These are phyloP conservation scores for Brachionus manjavacas DNA, from an alignment of 1,140 invertebrate genomes.

Conservation along the genomic window DNA sequence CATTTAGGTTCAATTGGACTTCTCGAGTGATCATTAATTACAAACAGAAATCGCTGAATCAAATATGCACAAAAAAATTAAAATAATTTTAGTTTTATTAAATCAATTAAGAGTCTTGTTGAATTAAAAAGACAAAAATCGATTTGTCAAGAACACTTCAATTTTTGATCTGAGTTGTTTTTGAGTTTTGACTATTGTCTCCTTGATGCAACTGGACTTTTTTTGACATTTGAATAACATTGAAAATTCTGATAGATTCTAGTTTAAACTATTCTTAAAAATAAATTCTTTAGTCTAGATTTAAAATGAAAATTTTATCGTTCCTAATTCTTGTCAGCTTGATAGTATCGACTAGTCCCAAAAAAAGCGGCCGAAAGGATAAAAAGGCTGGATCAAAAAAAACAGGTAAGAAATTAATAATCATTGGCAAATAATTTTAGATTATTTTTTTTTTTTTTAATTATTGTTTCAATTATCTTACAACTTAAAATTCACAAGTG, in stretches of 20 bases:
- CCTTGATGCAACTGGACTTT: not conserved
- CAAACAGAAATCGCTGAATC: not conserved
- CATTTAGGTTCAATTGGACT: not conserved
- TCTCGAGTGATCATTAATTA: slow-evolving; percentile 21
- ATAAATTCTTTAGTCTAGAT: not conserved
- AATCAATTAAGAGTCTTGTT: not conserved
- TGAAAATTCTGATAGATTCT: not conserved
- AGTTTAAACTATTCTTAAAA: not conserved
- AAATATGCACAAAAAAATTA: not conserved
- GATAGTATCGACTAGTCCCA: not conserved
- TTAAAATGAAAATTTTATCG: not conserved
- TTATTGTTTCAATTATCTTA: too few species aligned
- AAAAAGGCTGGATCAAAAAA: not conserved
- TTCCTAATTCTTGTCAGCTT: not conserved
- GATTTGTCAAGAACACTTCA: slow-evolving; percentile 5
- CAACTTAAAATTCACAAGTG: too few species aligned
- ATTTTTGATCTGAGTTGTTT: not conserved
- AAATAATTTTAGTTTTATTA: not conserved
- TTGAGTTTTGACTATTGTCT: not conserved
- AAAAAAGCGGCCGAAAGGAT: not conserved
- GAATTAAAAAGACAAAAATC: slow-evolving; percentile 9
- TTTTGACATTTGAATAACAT: not conserved
- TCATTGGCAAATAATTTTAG: slow-evolving; percentile 3
- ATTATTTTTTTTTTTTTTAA: too few species aligned
- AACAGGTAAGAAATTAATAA: not conserved